Percentiles rank a stretch among this genome's conserved stretches.
Conservation (phyloP, 37 sponge, comb jelly and placozoan species). For the Crambe crambe region DNA sequence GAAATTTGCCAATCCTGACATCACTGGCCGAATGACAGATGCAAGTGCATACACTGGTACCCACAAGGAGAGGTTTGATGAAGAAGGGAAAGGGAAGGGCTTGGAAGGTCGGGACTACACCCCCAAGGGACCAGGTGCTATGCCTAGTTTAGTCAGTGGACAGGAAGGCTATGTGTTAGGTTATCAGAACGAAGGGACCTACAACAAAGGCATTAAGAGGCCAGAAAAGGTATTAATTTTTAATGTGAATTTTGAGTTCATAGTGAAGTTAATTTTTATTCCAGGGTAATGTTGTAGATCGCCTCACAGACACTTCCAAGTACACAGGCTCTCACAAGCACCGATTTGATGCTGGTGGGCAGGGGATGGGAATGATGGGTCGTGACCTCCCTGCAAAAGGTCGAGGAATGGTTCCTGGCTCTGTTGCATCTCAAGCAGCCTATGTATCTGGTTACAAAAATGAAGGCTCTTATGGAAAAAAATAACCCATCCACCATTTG, state of each 20-base stretch:
- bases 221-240: not conserved
- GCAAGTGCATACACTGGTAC: constrained; percentile 87
- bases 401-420: constrained; percentile 42
- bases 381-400: constrained; percentile 59
- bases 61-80: constrained; percentile 90
- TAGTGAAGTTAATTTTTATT: not conserved
- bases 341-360: constrained; percentile 76
- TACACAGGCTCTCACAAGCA: constrained; percentile 89
- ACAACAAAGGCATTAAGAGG: constrained; percentile 1
- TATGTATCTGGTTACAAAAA: constrained; percentile 79
- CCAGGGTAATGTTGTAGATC: constrained; percentile 2
- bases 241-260: not conserved
- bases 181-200: constrained; percentile 29
- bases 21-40: constrained; percentile 78
- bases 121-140: constrained; percentile 49
- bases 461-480: constrained; percentile 72
- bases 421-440: constrained; percentile 12
- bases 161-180: constrained; percentile 47
- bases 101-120: constrained; percentile 80
- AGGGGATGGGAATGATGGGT: constrained; percentile 79
- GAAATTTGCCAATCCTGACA: constrained; percentile 15
- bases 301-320: constrained; percentile 86
- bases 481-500: too few species aligned
- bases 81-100: constrained; percentile 86
- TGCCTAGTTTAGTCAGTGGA: constrained; percentile 12